A percentile compares a stretch with the other conserved stretches of the same genome.
These are phyloP conservation scores for Dioctria linearis DNA, from an alignment of 2,888 invertebrate genomes.

Conservation along the genomic window DNA sequence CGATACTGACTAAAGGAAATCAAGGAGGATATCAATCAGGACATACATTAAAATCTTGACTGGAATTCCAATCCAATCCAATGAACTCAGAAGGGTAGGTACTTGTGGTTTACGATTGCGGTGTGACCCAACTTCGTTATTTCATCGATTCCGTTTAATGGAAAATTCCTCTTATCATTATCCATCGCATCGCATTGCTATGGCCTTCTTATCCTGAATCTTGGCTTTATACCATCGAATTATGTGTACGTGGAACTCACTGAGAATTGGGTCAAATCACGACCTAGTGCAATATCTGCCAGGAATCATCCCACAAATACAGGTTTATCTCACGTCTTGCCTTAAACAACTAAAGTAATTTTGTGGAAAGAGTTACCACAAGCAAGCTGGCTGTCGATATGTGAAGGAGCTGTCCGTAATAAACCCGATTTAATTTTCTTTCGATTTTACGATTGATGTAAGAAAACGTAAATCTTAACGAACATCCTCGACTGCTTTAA, in stretches of 20 bases:
- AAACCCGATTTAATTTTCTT: not conserved
- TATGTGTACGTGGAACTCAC: not conserved
- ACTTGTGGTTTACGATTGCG: not conserved
- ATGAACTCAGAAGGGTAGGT: not conserved
- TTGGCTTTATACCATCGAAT: not conserved
- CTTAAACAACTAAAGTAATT: too few relatives aligned
- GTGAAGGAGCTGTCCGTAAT: too few relatives aligned
- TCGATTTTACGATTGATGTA: not conserved
- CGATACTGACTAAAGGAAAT: too few relatives aligned
- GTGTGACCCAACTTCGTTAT: not conserved
- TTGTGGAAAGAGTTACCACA: too few relatives aligned
- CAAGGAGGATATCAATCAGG: too few relatives aligned
- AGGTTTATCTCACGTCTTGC: too few relatives aligned
- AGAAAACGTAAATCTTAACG: conserved; percentile 4
- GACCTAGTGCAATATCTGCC: too few relatives aligned
- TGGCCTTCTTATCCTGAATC: not conserved
- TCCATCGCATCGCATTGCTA: not conserved
- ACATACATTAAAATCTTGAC: not conserved
- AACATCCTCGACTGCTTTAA: too few relatives aligned
- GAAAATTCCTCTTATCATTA: not conserved
- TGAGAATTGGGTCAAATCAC: conserved; percentile 11
- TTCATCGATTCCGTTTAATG: not conserved
- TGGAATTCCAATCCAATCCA: not conserved
- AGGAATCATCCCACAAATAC: too few relatives aligned
- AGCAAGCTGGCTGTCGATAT: too few relatives aligned